A percentile compares a stretch with the other conserved stretches of the same genome.
Conservation (phyloP, 2,888 invertebrate genomes). For the Oxycera nigricornis region DNA sequence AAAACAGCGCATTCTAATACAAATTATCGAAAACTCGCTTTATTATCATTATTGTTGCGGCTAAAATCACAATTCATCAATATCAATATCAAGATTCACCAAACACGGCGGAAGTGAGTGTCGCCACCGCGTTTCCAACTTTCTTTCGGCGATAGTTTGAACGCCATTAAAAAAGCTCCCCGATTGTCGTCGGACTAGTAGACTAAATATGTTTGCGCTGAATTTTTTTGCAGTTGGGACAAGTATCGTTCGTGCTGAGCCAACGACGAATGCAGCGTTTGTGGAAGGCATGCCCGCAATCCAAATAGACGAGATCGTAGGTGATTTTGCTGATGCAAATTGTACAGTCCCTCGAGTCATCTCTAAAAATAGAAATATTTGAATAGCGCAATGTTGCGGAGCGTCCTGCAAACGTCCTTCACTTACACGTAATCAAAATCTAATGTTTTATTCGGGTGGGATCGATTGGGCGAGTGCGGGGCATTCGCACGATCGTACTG, state of each 20-base stretch:
- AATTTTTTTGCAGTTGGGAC: slow-evolving; percentile 17
- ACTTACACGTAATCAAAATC: slow-evolving; percentile 25
- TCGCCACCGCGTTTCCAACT: neutral
- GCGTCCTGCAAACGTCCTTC: neutral
- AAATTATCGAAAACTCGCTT: slow-evolving; percentile 7
- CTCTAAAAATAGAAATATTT: slow-evolving; percentile 6
- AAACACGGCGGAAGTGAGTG: neutral
- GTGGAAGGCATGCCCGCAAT: slow-evolving; percentile 34
- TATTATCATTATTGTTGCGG: slow-evolving; percentile 15
- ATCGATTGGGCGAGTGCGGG: too few relatives aligned
- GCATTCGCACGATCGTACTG: neutral
- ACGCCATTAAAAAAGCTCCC: neutral
- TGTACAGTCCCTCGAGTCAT: slow-evolving; percentile 3
- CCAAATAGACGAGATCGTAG: slow-evolving; percentile 3
- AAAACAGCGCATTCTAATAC: neutral
- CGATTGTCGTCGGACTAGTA: neutral
- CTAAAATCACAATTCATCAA: slow-evolving; percentile 31
- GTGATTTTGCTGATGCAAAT: slow-evolving; percentile 11
- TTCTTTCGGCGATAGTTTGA: neutral
- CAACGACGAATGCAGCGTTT: slow-evolving; percentile 3
- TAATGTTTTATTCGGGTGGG: neutral
- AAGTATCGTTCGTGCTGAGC: neutral
- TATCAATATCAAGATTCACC: slow-evolving; percentile 17
- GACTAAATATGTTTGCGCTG: neutral
- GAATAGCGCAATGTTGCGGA: neutral